Base-by-base conservation (phyloP, 2,797 vertebrate species). In the Phoeniculus purpureus region DNA sequence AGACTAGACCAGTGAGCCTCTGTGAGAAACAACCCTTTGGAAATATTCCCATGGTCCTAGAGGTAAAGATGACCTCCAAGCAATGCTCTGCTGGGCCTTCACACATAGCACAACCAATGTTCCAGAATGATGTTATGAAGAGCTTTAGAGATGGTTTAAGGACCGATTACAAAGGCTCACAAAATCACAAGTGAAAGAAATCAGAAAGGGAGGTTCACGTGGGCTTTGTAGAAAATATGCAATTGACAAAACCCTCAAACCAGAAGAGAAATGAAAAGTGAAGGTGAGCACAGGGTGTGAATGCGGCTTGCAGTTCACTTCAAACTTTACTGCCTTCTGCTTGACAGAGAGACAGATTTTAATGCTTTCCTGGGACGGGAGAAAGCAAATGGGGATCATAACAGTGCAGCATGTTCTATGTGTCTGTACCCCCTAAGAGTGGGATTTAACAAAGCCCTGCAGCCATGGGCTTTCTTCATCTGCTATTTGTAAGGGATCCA, bases 351-450 rank as follows among this genome's bases (percentile, higher is more conserved):
- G 8, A 31, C 25, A 83, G n/a, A 5, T n/a, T 18, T 14, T n/a
- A 43, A n/a, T 16, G 9, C 19, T 74, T 50, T 4, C 17, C 13
- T 78, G 32, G 37, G 27, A 21, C 32, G 26, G 12, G 62, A 70
- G 34, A 37, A 70, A 61, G 4, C 1, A 4, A 26, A 29, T 0
- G 2, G 10, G 31, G 23, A 26, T 37, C 26, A 34, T 75, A 48
- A 8, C 17, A 43, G 6, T 4, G 26, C 25, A 55, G 29, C 40
- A 21, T 52, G 56, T 16, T 50, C 20, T 47, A 48, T 34, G 19
- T 50, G 8, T 16, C 37, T 1, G 0, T 47, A 29, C 13, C 18
- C 29, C 15, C 7, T 4, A 9, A 65, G 37, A 2, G 9, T 0
- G 43, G 32, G 19, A 27, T 55, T 68, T 72, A 62, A 58, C 54